Evolutionary conservation across 2,888 invertebrate genomes (phyloP).

Genomic region (Sipha maydis): DNA sequence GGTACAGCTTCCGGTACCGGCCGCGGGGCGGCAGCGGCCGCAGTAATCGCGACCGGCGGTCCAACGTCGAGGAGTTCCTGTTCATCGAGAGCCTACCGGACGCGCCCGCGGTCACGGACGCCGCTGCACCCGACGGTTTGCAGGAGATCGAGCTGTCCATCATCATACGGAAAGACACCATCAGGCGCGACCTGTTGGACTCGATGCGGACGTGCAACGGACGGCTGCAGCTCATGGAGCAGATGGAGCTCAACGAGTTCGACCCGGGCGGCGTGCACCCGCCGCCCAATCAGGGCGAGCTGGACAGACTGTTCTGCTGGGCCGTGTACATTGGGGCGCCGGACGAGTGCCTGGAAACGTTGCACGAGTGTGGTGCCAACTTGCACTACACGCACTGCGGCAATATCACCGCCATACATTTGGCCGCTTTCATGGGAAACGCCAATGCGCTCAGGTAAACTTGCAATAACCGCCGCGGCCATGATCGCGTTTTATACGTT

Average conservation of each 20-base stretch:
- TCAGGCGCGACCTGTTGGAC: slow-evolving; percentile 79
- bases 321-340: slow-evolving; percentile 77
- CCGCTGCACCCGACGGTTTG: slow-evolving; percentile 11
- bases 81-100: slow-evolving; percentile 63
- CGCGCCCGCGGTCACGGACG: neutral
- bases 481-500: neutral
- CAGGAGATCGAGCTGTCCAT: slow-evolving; percentile 67
- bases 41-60: slow-evolving; percentile 11
- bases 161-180: slow-evolving; percentile 72
- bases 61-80: slow-evolving; percentile 62
- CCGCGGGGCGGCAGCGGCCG: slow-evolving; percentile 43
- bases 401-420: slow-evolving; percentile 76
- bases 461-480: neutral
- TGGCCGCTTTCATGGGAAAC: slow-evolving; percentile 83
- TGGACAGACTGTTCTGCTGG: slow-evolving; percentile 78
- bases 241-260: slow-evolving; percentile 74
- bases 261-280: slow-evolving; percentile 66
- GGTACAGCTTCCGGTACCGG: slow-evolving; percentile 63
- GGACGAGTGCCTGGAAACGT: slow-evolving; percentile 74
- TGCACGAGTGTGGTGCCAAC: slow-evolving; percentile 78
- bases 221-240: slow-evolving; percentile 76
- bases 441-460: slow-evolving; percentile 72
- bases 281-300: slow-evolving; percentile 69
- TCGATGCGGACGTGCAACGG: slow-evolving; percentile 78
- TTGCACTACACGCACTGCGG: slow-evolving; percentile 79